These are phyloP conservation scores for Gandaritis pyraliata DNA, from an alignment of 2,888 invertebrate genomes.

Conservation along the genomic window DNA sequence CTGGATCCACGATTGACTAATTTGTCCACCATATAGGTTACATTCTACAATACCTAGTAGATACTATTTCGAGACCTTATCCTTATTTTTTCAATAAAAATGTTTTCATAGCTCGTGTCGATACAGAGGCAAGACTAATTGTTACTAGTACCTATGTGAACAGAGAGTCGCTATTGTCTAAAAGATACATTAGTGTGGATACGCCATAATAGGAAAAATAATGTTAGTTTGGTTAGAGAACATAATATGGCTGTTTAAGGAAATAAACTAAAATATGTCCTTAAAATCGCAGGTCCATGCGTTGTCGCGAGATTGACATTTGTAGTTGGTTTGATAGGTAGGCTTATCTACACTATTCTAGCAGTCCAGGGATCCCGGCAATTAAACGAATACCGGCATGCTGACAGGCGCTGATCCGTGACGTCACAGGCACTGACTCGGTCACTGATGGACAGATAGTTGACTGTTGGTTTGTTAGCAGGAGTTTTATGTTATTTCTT, in stretches of 20 bases:
- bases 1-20: too few relatives aligned
- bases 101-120: not conserved
- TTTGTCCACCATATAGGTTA: too few relatives aligned
- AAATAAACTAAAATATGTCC: too few relatives aligned
- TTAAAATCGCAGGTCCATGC: too few relatives aligned
- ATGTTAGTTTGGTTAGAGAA: too few relatives aligned
- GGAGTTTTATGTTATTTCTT: too few relatives aligned
- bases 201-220: not conserved
- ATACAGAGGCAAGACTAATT: not conserved
- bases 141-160: not conserved
- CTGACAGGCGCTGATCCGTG: conserved; percentile 19
- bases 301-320: too few relatives aligned
- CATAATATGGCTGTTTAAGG: too few relatives aligned
- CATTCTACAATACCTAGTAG: too few relatives aligned
- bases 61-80: too few relatives aligned
- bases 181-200: not conserved
- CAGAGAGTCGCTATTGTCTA: not conserved
- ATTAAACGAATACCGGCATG: conserved; percentile 22
- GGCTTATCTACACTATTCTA: conserved; percentile 6
- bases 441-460: conserved; percentile 7
- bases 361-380: not conserved
- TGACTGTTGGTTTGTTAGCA: too few relatives aligned
- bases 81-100: too few relatives aligned
- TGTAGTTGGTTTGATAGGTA: not conserved
- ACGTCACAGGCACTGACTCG: conserved; percentile 15